Evolutionary conservation across 2,113 vertebrate genomes (phyloP).

Genomic region (Tragelaphus scriptus): DNA sequence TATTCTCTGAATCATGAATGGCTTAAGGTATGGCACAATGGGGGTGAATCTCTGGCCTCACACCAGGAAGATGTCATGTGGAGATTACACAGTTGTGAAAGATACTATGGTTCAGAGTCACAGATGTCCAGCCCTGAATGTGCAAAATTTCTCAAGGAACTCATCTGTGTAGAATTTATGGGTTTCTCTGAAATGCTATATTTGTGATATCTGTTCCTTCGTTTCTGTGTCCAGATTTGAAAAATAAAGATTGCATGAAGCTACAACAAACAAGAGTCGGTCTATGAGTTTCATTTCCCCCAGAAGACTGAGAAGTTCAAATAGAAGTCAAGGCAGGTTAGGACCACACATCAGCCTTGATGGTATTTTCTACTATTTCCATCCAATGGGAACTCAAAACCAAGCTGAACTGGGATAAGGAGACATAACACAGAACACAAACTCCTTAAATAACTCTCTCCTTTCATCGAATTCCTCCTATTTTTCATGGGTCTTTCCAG

Average conservation of each 20-base stretch:
- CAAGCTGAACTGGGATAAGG: not conserved
- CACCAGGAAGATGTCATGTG: not conserved
- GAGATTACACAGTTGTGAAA: not conserved
- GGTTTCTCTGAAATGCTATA: not conserved
- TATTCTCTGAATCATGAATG: not conserved
- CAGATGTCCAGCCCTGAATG: not conserved
- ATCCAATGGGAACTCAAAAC: not conserved
- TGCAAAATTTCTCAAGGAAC: not conserved
- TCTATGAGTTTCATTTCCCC: not conserved
- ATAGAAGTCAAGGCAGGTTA: not conserved
- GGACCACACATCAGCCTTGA: not conserved
- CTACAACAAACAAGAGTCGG: not conserved
- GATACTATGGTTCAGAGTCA: not conserved
- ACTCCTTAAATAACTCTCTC: not conserved
- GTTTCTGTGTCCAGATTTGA: not conserved
- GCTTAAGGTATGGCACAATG: not conserved
- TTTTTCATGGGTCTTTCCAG: not conserved
- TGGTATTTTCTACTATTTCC: not conserved
- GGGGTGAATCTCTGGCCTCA: not conserved
- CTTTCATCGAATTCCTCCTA: not conserved
- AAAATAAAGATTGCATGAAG: not conserved
- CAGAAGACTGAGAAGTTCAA: not conserved
- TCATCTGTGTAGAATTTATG: not conserved
- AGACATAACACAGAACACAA: not conserved
- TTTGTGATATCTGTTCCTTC: not conserved